Evolutionary conservation across 2,888 invertebrate species (phyloP), one percentile per base, ranked within the genome.

Genomic region (Eudasyphora cyanicolor): DNA sequence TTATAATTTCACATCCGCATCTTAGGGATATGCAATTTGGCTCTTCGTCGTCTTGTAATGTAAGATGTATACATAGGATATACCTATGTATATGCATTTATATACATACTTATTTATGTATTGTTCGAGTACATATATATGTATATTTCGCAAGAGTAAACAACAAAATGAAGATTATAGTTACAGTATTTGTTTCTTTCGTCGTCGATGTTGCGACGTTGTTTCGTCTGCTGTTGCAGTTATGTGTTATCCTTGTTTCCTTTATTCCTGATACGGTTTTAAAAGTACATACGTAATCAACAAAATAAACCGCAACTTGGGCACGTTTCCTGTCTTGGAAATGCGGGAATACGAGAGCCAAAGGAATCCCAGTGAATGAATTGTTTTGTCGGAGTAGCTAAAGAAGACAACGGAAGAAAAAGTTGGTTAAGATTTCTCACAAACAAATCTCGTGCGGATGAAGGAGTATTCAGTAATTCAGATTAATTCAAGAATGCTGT

Each of bases 261-360:
- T 73, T 54, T 45, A 57, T 76, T 71, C 24, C 70, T 62, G 69
- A 51, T 74, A 69, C n/a, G 64, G 74, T 54, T 75, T 77, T 51
- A 12, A 67, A 49, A 79, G 75, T n/a, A n/a, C n/a, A n/a, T n/a
- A n/a, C n/a, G n/a, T 38, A 27, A 82, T 82, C 76, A 79, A 79
- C 73, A 80, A 78, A 32, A 76, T 60, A 86, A 90, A 89, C 88
- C 88, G 84, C 90, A 89, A 88, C 90, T 89, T 89, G 88, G 87
- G 89, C 89, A 90, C 90, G 89, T 88, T 89, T 87, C 86, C 82
- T 80, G 70, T 78, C 1, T 71, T 78, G 1, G 8, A 64, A 27
- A 38, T 64, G 64, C 64, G 35, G 38, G 35, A 64, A 64, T 64
- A 3, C 64, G 6, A 54, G 8, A 12, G 57, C 1, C 24, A 57